Conservation (phyloP, 2,888 invertebrate genomes). For the Portevinia maculata region DNA sequence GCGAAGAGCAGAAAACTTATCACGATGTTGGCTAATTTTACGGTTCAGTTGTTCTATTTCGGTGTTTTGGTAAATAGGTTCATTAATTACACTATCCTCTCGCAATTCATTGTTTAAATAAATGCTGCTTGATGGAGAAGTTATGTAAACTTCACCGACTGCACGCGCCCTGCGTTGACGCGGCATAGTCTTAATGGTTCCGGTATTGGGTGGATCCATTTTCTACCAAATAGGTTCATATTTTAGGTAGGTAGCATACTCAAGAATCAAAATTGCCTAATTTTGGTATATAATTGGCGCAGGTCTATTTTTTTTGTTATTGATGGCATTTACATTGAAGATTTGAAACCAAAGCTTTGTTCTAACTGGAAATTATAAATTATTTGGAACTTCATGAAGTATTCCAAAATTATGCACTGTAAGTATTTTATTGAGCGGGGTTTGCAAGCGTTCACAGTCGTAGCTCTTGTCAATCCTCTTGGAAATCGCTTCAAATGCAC, state of each 20-base stretch:
- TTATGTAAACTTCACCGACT: slow-evolving; percentile 81
- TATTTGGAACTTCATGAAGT: neutral
- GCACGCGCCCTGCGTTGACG: slow-evolving; percentile 82
- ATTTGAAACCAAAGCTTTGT: neutral
- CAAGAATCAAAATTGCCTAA: slow-evolving; percentile 9
- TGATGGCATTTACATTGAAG: slow-evolving; percentile 10
- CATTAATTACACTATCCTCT: slow-evolving; percentile 75
- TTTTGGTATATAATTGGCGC: slow-evolving; percentile 4
- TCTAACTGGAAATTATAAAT: neutral
- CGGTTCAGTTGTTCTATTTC: slow-evolving; percentile 68
- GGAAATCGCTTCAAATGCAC: too few species aligned
- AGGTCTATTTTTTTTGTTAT: slow-evolving; percentile 30
- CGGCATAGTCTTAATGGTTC: slow-evolving; percentile 79
- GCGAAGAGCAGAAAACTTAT: slow-evolving; percentile 77
- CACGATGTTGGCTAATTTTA: slow-evolving; percentile 71
- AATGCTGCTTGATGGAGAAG: slow-evolving; percentile 79
- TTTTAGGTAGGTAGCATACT: slow-evolving; percentile 43
- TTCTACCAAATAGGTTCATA: slow-evolving; percentile 43
- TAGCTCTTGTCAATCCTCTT: too few species aligned
- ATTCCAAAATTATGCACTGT: too few species aligned
- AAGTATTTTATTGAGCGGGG: too few species aligned
- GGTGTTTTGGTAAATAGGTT: slow-evolving; percentile 81
- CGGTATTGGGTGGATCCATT: slow-evolving; percentile 56
- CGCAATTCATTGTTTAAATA: slow-evolving; percentile 79
- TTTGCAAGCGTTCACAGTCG: too few species aligned